Evolutionary conservation across 2,113 vertebrate species (phyloP).

Genomic region (Pachypanchax playfairii): DNA sequence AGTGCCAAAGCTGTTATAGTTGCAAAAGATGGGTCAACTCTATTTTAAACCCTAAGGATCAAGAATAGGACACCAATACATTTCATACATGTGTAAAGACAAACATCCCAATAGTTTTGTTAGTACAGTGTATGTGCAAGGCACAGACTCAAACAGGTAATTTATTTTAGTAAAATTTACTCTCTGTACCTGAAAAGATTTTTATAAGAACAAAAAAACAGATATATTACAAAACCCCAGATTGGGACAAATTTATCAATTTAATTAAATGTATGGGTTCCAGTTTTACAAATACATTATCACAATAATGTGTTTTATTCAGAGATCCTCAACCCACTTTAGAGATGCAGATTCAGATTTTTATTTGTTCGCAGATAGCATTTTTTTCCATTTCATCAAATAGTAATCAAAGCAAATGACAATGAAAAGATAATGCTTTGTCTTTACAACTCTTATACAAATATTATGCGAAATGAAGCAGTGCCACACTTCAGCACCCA

Average conservation of each 20-base stretch:
- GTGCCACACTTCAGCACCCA: conserved; percentile 57
- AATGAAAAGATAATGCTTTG: conserved; percentile 44
- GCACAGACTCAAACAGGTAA: conserved; percentile 16
- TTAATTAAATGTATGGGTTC: conserved; percentile 56
- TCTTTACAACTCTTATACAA: conserved; percentile 66
- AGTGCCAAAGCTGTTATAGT: too few species aligned
- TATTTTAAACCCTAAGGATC: too few species aligned
- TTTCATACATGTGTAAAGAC: too few species aligned
- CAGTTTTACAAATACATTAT: conserved; percentile 46
- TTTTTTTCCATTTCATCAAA: too few species aligned
- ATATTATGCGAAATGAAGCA: conserved; percentile 66
- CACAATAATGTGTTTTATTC: too few species aligned
- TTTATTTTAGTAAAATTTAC: conserved; percentile 37
- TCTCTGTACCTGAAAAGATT: conserved; percentile 37
- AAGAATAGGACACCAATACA: too few species aligned
- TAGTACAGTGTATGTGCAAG: conserved; percentile 2
- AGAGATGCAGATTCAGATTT: too few species aligned
- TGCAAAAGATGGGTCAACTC: too few species aligned
- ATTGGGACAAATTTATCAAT: conserved; percentile 54
- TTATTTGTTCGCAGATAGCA: too few species aligned
- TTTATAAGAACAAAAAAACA: conserved; percentile 36
- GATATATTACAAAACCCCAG: conserved; percentile 6
- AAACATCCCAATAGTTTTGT: too few species aligned
- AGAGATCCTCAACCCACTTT: too few species aligned
- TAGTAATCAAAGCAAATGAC: conserved; percentile 43